These are phyloP conservation scores for Amphiprion clarkii DNA, from an alignment of 2,797 vertebrate species.

Conservation along the genomic window DNA sequence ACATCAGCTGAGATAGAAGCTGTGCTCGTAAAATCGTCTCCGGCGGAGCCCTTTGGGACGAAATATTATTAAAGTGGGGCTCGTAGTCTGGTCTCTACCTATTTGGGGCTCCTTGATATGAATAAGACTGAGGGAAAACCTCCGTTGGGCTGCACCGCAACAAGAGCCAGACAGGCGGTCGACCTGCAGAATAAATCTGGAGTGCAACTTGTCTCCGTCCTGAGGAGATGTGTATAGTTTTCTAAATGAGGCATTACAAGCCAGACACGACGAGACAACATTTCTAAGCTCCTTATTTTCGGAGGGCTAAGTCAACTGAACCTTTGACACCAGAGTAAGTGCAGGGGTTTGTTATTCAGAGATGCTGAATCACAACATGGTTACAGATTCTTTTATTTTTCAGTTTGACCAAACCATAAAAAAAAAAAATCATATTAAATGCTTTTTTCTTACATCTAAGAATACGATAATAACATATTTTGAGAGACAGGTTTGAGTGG, in stretches of 20 bases:
- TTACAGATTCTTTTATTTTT: neutral
- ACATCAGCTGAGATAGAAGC: neutral
- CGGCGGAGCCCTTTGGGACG: neutral
- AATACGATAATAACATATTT: slow-evolving; percentile 28
- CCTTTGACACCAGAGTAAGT: neutral
- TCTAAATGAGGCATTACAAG: slow-evolving; percentile 28
- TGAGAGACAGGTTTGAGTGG: neutral
- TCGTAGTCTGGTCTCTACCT: slow-evolving; percentile 6
- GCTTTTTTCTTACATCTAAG: slow-evolving; percentile 2
- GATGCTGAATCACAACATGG: neutral
- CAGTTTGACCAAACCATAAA: slow-evolving; percentile 7
- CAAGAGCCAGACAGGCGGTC: slow-evolving; percentile 5
- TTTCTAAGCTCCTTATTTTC: slow-evolving; percentile 19
- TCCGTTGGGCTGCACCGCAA: slow-evolving; percentile 33
- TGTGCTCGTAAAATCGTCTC: neutral
- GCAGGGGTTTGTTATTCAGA: slow-evolving; percentile 8
- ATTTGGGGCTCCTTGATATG: slow-evolving; percentile 17
- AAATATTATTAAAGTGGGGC: neutral
- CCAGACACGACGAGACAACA: slow-evolving; percentile 20
- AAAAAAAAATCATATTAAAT: neutral
- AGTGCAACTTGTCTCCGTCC: slow-evolving; percentile 16
- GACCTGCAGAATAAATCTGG: neutral
- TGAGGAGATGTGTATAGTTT: slow-evolving; percentile 34
- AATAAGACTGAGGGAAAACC: neutral
- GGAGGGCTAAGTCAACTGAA: neutral